Percentiles rank a stretch among this genome's conserved stretches.
Evolutionary conservation across 64 coral and sea anemone genomes (phyloP).

Genomic region (Porites australiensis): DNA sequence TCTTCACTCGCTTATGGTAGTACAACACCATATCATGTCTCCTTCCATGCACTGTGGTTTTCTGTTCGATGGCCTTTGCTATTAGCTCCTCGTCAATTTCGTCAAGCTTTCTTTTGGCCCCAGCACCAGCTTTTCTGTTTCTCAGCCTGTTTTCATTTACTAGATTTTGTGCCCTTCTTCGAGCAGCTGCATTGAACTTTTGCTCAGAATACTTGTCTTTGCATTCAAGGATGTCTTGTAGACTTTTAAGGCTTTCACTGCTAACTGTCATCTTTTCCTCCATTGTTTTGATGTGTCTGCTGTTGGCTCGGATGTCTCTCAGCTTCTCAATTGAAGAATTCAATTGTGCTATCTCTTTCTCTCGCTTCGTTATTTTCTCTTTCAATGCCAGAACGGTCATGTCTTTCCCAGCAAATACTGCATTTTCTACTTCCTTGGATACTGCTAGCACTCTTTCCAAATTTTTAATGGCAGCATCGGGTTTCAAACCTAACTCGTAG

Average conservation of each 20-base stretch:
- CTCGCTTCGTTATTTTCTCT: constrained; percentile 42
- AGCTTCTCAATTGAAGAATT: constrained; percentile 27
- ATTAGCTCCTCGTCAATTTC: constrained; percentile 65
- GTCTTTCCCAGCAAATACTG: constrained; percentile 37
- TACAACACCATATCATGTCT: constrained; percentile 65
- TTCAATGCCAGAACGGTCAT: constrained; percentile 52
- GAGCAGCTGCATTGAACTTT: constrained; percentile 59
- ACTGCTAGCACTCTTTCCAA: constrained; percentile 39
- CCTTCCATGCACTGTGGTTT: constrained; percentile 70
- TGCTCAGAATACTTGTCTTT: constrained; percentile 47
- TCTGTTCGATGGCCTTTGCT: constrained; percentile 72
- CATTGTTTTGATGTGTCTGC: constrained; percentile 57
- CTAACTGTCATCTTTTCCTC: constrained; percentile 41
- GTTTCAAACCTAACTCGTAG: constrained; percentile 51
- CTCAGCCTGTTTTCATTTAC: constrained; percentile 60
- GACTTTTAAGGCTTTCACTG: constrained; percentile 22
- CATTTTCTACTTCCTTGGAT: constrained; percentile 44
- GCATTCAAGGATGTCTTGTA: constrained; percentile 31
- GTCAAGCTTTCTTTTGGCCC: constrained; percentile 28
- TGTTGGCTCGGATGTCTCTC: constrained; percentile 42
- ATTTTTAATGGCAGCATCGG: constrained; percentile 18
- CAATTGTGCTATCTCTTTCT: constrained; percentile 30
- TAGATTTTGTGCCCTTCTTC: constrained; percentile 25
- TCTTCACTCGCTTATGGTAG: constrained; percentile 68
- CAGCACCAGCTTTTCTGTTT: constrained; percentile 22